phyloP scores from a whole-genome alignment of 2,888 invertebrate genomes.

The Folsomia candida region DNA sequence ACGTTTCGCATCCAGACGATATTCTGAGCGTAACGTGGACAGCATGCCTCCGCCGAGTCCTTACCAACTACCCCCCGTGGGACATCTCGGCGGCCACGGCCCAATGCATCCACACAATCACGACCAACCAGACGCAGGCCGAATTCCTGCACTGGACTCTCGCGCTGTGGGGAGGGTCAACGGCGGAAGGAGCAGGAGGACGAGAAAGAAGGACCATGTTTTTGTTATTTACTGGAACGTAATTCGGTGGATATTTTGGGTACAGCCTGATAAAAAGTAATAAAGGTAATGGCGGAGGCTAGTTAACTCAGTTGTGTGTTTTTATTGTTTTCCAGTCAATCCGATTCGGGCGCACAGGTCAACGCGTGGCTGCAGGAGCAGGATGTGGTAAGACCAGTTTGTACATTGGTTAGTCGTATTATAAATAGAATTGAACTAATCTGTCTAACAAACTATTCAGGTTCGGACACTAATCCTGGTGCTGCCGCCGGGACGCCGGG shows the following conservation, averaged over 20 bases:
- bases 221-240: conserved; percentile 51
- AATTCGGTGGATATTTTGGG: conserved; percentile 50
- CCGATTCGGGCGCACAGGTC: conserved; percentile 49
- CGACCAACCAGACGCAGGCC: conserved; percentile 40
- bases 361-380: conserved; percentile 49
- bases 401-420: too few species aligned
- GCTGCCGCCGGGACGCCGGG: conserved; percentile 40
- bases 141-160: conserved; percentile 42
- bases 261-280: conserved; percentile 10
- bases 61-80: conserved; percentile 43
- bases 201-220: conserved; percentile 51
- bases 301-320: too few species aligned
- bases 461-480: conserved; percentile 48
- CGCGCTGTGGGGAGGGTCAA: conserved; percentile 29
- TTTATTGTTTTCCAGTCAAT: conserved; percentile 37
- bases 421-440: too few species aligned
- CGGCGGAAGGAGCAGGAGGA: conserved; percentile 39
- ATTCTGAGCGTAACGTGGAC: conserved; percentile 50
- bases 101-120: conserved; percentile 31
- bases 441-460: too few species aligned
- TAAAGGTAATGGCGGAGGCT: background rate
- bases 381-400: too few species aligned
- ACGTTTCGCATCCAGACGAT: conserved; percentile 47
- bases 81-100: conserved; percentile 35
- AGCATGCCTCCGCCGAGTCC: conserved; percentile 51